Conservation (phyloP, 1,140 invertebrate genomes). For the Chlorops oryzae region DNA sequence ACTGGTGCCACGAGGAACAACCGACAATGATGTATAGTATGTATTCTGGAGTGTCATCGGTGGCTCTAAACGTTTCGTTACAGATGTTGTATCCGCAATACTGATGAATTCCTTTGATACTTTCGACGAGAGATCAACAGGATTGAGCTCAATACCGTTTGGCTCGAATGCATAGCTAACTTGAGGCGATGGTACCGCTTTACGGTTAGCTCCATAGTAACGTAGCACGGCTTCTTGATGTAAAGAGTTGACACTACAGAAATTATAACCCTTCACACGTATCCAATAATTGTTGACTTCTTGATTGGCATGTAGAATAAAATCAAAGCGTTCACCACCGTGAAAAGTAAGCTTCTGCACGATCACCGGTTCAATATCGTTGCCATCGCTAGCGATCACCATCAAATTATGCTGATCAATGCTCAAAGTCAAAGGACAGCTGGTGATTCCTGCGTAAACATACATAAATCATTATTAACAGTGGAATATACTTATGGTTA, state of each 20-base stretch:
- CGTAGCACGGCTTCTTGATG: constrained; percentile 41
- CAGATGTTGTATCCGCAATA: constrained; percentile 24
- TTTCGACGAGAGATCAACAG: too few relatives aligned
- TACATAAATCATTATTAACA: too few relatives aligned
- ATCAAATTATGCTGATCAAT: constrained; percentile 64
- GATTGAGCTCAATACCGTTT: constrained; percentile 26
- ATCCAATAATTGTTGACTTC: constrained; percentile 56
- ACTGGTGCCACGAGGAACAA: constrained; percentile 22
- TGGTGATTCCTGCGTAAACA: too few relatives aligned
- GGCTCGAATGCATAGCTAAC: constrained; percentile 31
- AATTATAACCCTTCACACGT: constrained; percentile 38
- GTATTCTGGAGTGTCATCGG: constrained; percentile 19
- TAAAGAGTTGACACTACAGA: constrained; percentile 33
- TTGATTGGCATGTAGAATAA: constrained; percentile 62
- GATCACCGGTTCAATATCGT: constrained; percentile 58
- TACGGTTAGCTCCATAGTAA: constrained; percentile 29
- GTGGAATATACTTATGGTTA: background rate
- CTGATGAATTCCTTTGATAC: constrained; percentile 29
- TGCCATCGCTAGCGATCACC: constrained; percentile 71
- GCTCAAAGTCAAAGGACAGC: constrained; percentile 65
- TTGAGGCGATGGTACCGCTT: constrained; percentile 18
- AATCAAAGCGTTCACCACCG: constrained; percentile 69
- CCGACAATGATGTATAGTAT: constrained; percentile 39
- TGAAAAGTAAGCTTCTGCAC: constrained; percentile 58
- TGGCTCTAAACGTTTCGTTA: constrained; percentile 13